Evolutionary conservation across 1,140 invertebrate genomes (phyloP), one percentile per base, ranked within the genome.

Genomic region (Trichonephila clavipes): DNA sequence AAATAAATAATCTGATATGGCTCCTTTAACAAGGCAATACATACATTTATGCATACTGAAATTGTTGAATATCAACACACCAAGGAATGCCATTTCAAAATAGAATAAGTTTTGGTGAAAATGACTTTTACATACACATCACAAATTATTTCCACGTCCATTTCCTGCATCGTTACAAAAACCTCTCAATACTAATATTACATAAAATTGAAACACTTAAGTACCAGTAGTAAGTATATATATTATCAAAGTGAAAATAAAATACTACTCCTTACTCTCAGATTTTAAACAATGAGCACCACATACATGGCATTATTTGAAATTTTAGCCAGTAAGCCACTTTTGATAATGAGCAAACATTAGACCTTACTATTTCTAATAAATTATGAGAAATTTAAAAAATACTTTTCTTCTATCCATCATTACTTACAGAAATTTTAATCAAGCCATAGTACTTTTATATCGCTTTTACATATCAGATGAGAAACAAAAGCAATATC

Each of bases 41-140:
- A 58, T 24, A n/a, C 21, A 58, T 85, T 59, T 58, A 85, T 58
- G 44, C 44, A 28, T 58, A 58, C 21, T 58, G 58, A 85, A 51
- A 4, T 83, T n/a, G 10, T 58, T 59, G 51, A n/a, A 28, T 24
- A 85, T 24, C 44, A 85, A 85, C 82, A 85, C n/a, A 85, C 82
- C 82, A 85, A 85, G 82, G 82, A 85, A 85, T 85, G 82, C 82
- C 82, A 85, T 59, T 58, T 21, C 14, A 85, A 59, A 28, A 85
- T n/a, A 85, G n/a, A 58, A 58, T 58, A 85, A 44, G 44, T 58
- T 58, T 24, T 58, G 51, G 19, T 59, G 14, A 85, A 59, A 58
- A 58, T 51, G 51, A 85, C 12, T 85, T 58, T 14, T 85, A 59
- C 21, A 58, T 19, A 59, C 10, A 77, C 44, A 85, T 85, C 44